phyloP scores from a whole-genome alignment of 2,888 invertebrate genomes.

The Ptychoptera albimana region DNA sequence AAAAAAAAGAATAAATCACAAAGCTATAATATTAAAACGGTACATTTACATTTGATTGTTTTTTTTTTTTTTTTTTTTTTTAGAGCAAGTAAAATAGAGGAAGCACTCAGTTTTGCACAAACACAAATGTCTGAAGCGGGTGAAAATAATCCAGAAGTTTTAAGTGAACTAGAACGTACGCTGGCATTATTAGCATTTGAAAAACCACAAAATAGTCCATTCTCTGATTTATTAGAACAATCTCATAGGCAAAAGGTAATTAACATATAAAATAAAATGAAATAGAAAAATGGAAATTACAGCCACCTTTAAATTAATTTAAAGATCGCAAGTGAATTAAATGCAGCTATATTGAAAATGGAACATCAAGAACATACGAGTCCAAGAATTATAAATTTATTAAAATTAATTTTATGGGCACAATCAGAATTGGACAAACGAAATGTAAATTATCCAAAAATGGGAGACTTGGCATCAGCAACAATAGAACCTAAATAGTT shows the following conservation, averaged over 20 bases:
- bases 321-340: constrained; percentile 89
- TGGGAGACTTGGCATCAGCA: constrained; percentile 80
- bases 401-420: constrained; percentile 90
- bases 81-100: constrained; percentile 61
- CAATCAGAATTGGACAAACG: constrained; percentile 90
- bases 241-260: constrained; percentile 83
- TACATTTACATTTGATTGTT: too few relatives aligned
- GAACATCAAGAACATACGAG: constrained; percentile 84
- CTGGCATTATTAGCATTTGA: constrained; percentile 92
- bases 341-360: constrained; percentile 90
- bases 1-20: background rate
- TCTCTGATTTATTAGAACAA: constrained; percentile 82
- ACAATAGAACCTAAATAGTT: constrained; percentile 41
- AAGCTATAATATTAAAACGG: background rate
- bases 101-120: constrained; percentile 74
- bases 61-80: constrained; percentile 2
- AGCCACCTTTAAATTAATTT: constrained; percentile 10
- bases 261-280: constrained; percentile 1
- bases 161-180: constrained; percentile 77
- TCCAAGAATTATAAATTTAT: constrained; percentile 77
- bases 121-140: constrained; percentile 73
- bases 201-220: constrained; percentile 87
- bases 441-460: constrained; percentile 88
- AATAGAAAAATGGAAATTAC: background rate
- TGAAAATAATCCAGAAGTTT: constrained; percentile 52